Base-by-base conservation (phyloP, 2,888 invertebrate genomes). In the Clitarchus hookeri region DNA sequence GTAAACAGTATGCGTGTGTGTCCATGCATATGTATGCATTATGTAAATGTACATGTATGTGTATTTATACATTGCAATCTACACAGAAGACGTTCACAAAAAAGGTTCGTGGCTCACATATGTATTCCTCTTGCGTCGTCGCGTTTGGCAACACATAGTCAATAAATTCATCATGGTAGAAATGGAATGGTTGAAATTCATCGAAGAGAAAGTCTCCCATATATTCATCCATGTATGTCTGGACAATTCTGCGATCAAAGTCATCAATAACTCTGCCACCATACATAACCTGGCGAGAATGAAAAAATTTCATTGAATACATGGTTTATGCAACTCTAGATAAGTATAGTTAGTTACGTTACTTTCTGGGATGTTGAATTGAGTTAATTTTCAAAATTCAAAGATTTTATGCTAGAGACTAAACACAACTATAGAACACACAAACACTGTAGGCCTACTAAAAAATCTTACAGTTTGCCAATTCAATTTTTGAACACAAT, bases 131-230 rank as follows among this genome's bases (percentile, higher is more conserved):
- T 85, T 94, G 93, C 86, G 93, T 93, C 0, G 94, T 93, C 87
- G 94, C 93, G 0, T 92, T 93, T 23, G 98, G 98, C 88, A 98
- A 94, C 84, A 94, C 92, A 91, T 98, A 98, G 90, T 97, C 96
- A 2, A 96, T 95, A 19, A 92, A 91, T 0, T 93, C 92, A 90
- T 97, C 96, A 84, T 92, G 92, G 91, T 96, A 98, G 92, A 98
- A 98, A 91, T 97, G 97, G 92, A 97, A 98, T 0, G 97, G 97
- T 91, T 98, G 97, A 91, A 97, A 97, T 86, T 95, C 94, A 91
- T 98, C 97, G 91, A 98, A 98, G 84, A 98, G 93, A 91, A 98
- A 98, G 90, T 98, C 98, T 0, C 98, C 98, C 94, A 98, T 95
- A 91, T 98, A 98, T 91, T 98, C 98, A 91, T 97, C 95, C 96